Base-by-base conservation (phyloP, 2,797 vertebrate species). In the Aulostomus chinensis region DNA sequence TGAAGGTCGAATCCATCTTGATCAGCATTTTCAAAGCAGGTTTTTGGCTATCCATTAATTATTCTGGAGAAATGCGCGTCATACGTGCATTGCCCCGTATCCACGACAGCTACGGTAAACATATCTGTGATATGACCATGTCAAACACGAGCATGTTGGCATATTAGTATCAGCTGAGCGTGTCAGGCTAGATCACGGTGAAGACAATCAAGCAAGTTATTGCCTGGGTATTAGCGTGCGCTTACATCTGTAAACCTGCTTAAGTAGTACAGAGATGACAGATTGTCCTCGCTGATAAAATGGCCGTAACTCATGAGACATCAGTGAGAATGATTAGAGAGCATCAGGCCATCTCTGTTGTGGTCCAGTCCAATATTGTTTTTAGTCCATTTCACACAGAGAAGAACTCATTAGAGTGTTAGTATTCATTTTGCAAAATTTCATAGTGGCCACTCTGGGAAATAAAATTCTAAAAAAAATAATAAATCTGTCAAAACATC, bases 361-460 rank as follows among this genome's bases (percentile, higher is more conserved):
- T 1, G 0, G 26, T 62, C 30, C 22, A 7, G 41, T 42, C 33
- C 1, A 4, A 16, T 51, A 51, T 58, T 67, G 29, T 68, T 68
- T 56, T 66, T 43, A 47, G 26, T 66, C 47, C 31, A 40, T 77
- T 76, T 68, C 53, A 55, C 75, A 73, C 35, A 32, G 40, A 58
- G 59, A 54, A 45, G 40, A 62, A 59, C 45, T 66, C 54, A 78
- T 78, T 63, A 58, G 47, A 38, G 47, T 58, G 48, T 32, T 65
- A 12, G 33, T 39, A 75, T 66, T 58, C 13, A 53, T 58, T 58
- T 37, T 55, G 2, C 30, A 42, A 58, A 43, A 40, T 68, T 32
- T 45, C 26, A 42, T 42, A 31, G 38, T 58, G 41, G 41, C 56
- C 24, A 56, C 55, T 67, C 39, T 28, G 21, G 37, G 35, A 47